A percentile compares a stretch with the other conserved stretches of the same genome.
phyloP scores from a whole-genome alignment of 2,797 vertebrate species.

The Discoglossus pictus region DNA sequence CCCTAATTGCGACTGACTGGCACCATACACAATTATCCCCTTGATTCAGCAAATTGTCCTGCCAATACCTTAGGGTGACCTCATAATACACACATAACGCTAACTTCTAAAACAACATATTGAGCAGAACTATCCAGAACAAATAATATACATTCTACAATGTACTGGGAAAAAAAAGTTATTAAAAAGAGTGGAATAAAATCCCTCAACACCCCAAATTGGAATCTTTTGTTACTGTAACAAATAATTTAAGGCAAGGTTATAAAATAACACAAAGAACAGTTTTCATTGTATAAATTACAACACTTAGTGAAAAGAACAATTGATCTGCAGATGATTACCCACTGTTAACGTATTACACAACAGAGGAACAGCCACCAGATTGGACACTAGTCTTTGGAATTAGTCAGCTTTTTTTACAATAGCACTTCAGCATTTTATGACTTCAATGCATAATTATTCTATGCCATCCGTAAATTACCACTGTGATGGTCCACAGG shows the following conservation, averaged over 20 bases:
- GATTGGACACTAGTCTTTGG: neutral
- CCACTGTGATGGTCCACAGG: slow-evolving; percentile 4
- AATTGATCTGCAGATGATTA: slow-evolving; percentile 14
- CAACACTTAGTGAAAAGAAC: neutral
- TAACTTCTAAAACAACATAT: slow-evolving; percentile 81
- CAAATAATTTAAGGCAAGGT: neutral
- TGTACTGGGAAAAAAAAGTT: too few species aligned
- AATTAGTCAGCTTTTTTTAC: neutral
- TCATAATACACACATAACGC: slow-evolving; percentile 83
- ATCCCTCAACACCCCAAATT: too few species aligned
- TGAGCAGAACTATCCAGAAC: slow-evolving; percentile 62
- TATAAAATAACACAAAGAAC: neutral
- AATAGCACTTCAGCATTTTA: neutral
- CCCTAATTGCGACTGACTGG: slow-evolving; percentile 98
- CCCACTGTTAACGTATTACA: neutral
- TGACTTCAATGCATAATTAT: slow-evolving; percentile 3
- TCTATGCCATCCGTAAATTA: slow-evolving; percentile 3
- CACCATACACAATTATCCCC: slow-evolving; percentile 95
- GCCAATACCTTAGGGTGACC: slow-evolving; percentile 86
- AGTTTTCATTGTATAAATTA: neutral
- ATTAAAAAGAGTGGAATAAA: slow-evolving; percentile 58
- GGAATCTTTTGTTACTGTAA: neutral
- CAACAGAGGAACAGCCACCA: neutral
- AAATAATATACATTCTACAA: neutral
- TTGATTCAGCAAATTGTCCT: slow-evolving; percentile 88